Evolutionary conservation across 2,888 invertebrate species (phyloP), one percentile per base, ranked within the genome.

Genomic region (Drosophila nr. fundita): DNA sequence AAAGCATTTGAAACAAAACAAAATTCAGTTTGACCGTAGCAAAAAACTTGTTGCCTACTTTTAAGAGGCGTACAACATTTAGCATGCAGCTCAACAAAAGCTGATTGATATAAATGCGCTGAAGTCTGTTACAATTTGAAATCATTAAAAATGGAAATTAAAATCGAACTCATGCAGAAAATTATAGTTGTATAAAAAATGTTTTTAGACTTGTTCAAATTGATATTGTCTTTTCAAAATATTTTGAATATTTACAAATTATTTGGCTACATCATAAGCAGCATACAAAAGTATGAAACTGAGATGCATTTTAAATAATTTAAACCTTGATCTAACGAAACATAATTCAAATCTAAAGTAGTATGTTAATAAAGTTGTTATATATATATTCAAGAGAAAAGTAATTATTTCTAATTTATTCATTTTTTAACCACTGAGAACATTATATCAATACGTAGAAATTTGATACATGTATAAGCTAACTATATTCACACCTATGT

Each of bases 381-480:
- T 38, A 38, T 38, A 38, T 38, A 4, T 38, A 38, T 38, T 18
- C 5, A 0, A 4, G 1, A n/a, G n/a, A 10, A 10, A 40, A 40
- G 2, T 5, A 10, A 18, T 24, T 27, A 10, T 49, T 27, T 27
- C 36, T 6, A 36, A 36, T 15, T 36, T 36, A 36, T 36, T 36
- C 6, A 5, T 18, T 8, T 48, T 24, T 8, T 24, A 15, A 7
- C 15, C 4, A 7, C 24, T 21, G n/a, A 21, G 15, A 67, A 34
- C 11, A 11, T 74, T 13, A 34, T 45, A 29, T 34, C 24, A 40
- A 30, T 68, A 68, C 62, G 42, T 60, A 34, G 65, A 69, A 77
- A 63, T 49, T 13, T 8, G 38, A 38, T 36, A 54, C 18, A 38
- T 36, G 27, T 27, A 54, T n/a, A 24, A n/a, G n/a, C 7, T 27